These are phyloP conservation scores for Piliocolobus tephrosceles DNA, from an alignment of 2,113 vertebrate species.

Conservation along the genomic window DNA sequence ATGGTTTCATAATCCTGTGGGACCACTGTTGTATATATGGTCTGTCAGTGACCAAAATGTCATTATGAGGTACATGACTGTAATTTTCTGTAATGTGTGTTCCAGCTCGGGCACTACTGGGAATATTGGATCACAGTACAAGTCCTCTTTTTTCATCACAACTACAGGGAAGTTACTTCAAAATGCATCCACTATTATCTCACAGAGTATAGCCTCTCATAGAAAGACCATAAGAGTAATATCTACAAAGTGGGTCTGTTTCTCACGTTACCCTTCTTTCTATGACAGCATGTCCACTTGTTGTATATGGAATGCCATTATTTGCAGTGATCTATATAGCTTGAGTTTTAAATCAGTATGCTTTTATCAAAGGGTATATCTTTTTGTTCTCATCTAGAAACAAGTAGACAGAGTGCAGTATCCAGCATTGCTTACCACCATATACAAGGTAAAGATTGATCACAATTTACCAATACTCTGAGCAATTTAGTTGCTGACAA, in stretches of 20 bases:
- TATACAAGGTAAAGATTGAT: neutral
- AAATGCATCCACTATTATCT: neutral
- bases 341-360: neutral
- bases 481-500: constrained; percentile 42
- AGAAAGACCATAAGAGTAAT: neutral
- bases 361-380: neutral
- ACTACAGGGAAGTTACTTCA: neutral
- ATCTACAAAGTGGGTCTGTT: neutral
- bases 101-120: neutral
- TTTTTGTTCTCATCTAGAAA: neutral
- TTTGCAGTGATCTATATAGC: neutral
- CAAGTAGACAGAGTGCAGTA: neutral
- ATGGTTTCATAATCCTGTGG: neutral
- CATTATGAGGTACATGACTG: neutral
- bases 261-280: neutral
- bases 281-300: neutral
- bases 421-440: neutral
- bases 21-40: neutral
- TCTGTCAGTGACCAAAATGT: neutral
- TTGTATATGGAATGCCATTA: neutral
- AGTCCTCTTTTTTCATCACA: neutral
- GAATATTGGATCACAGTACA: neutral
- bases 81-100: neutral
- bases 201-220: neutral
- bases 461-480: neutral